Conservation (phyloP, 1,140 invertebrate genomes). For the Nylanderia fulva region DNA sequence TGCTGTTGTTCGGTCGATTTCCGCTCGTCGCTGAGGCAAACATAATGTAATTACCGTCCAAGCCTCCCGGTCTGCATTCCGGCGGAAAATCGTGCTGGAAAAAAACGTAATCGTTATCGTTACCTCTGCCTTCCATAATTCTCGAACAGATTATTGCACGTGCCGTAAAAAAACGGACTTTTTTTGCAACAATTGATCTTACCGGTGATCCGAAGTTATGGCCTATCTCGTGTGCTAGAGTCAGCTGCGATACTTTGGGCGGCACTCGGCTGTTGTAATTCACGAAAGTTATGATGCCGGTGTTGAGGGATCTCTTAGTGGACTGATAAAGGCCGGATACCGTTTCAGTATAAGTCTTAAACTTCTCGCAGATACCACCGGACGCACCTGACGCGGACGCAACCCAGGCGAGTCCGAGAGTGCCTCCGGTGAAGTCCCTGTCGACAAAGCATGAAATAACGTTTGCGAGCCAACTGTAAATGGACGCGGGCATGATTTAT, state of each 20-base stretch:
- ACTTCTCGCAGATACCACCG: slow-evolving; percentile 99
- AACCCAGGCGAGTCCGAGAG: slow-evolving; percentile 99
- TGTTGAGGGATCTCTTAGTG: slow-evolving; percentile 97
- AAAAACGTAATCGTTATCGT: slow-evolving; percentile 15
- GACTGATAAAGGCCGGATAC: slow-evolving; percentile 97
- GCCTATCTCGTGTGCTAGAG: slow-evolving; percentile 99
- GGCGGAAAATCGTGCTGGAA: slow-evolving; percentile 97
- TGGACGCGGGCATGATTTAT: neutral
- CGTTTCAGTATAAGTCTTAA: slow-evolving; percentile 98
- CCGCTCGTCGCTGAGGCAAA: slow-evolving; percentile 98
- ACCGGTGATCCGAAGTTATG: slow-evolving; percentile 99
- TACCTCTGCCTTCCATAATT: slow-evolving; percentile 2
- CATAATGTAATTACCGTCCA: slow-evolving; percentile 98
- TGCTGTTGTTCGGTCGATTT: slow-evolving; percentile 97
- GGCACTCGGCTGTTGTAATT: slow-evolving; percentile 99
- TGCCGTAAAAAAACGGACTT: neutral
- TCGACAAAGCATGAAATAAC: slow-evolving; percentile 53
- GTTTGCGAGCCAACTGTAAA: neutral
- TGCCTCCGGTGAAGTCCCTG: slow-evolving; percentile 98
- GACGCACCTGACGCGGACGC: slow-evolving; percentile 98
- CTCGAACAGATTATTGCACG: neutral
- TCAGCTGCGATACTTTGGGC: slow-evolving; percentile 98
- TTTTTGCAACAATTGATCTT: slow-evolving; percentile 72
- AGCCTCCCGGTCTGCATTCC: slow-evolving; percentile 95
- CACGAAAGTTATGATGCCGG: slow-evolving; percentile 99